Percentiles rank a stretch among this genome's conserved stretches.
Conservation (phyloP, 1,140 invertebrate species). For the Drosophila paulistorum region DNA sequence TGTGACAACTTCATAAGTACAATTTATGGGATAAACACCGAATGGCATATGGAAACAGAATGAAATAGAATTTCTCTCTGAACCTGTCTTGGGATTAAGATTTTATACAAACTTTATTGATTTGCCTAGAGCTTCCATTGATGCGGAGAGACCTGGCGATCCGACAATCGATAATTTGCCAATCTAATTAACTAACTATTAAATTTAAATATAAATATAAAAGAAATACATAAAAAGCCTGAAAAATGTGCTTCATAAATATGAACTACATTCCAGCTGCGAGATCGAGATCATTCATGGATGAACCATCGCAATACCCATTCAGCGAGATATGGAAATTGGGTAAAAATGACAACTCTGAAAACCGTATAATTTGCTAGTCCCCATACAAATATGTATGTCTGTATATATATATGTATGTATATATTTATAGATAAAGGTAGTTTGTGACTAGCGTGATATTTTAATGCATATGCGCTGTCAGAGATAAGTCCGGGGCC, state of each 20-base stretch:
- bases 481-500: constrained; percentile 41
- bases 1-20: constrained; percentile 73
- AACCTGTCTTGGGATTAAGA: constrained; percentile 74
- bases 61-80: constrained; percentile 38
- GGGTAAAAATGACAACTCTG: not conserved
- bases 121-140: constrained; percentile 21
- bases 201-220: constrained; percentile 68
- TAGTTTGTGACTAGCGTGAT: not conserved
- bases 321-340: constrained; percentile 15
- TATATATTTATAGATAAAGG: not conserved
- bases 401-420: not conserved
- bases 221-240: constrained; percentile 39
- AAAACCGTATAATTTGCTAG: not conserved
- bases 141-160: constrained; percentile 19
- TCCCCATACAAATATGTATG: constrained; percentile 12
- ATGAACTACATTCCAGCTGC: constrained; percentile 12
- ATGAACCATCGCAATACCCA: not conserved
- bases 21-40: constrained; percentile 62
- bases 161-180: constrained; percentile 55
- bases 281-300: constrained; percentile 53
- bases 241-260: constrained; percentile 62
- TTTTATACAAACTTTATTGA: constrained; percentile 64
- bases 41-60: constrained; percentile 31
- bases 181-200: constrained; percentile 73
- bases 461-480: constrained; percentile 15